These are phyloP conservation scores for Metridium senile DNA, from an alignment of 92 coral and sea anemone species.

Conservation along the genomic window DNA sequence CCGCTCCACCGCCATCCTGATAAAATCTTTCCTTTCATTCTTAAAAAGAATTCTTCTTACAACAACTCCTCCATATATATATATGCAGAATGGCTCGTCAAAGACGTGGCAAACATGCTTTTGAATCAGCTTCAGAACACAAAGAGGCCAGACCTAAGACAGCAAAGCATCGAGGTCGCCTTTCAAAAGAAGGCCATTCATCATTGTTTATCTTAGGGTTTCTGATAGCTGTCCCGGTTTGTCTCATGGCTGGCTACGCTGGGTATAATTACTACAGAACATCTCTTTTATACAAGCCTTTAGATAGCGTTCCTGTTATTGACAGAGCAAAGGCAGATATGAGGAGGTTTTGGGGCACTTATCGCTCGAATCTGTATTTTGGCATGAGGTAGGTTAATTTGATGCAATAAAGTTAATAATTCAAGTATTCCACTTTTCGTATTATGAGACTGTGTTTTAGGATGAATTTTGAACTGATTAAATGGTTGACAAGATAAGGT, in stretches of 20 bases:
- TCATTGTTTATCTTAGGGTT: constrained; percentile 25
- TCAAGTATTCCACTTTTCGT: not conserved
- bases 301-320: constrained; percentile 74
- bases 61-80: not conserved
- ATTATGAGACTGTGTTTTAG: not conserved
- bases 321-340: constrained; percentile 69
- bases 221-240: constrained; percentile 17
- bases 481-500: too few relatives aligned
- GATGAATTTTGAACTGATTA: too few relatives aligned
- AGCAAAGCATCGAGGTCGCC: constrained; percentile 42
- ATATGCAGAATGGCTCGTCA: constrained; percentile 38
- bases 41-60: not conserved
- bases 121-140: constrained; percentile 34
- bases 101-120: constrained; percentile 43
- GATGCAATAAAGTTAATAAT: not conserved
- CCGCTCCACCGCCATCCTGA: not conserved
- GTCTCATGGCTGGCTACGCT: constrained; percentile 37
- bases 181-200: constrained; percentile 12
- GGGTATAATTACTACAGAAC: constrained; percentile 67
- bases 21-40: not conserved
- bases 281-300: constrained; percentile 75
- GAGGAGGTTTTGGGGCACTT: constrained; percentile 93
- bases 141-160: constrained; percentile 42
- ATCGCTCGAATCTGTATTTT: constrained; percentile 93
- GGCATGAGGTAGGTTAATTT: constrained; percentile 68